Base-by-base conservation (phyloP, 2,888 invertebrate species). In the Cephus sareptanus region DNA sequence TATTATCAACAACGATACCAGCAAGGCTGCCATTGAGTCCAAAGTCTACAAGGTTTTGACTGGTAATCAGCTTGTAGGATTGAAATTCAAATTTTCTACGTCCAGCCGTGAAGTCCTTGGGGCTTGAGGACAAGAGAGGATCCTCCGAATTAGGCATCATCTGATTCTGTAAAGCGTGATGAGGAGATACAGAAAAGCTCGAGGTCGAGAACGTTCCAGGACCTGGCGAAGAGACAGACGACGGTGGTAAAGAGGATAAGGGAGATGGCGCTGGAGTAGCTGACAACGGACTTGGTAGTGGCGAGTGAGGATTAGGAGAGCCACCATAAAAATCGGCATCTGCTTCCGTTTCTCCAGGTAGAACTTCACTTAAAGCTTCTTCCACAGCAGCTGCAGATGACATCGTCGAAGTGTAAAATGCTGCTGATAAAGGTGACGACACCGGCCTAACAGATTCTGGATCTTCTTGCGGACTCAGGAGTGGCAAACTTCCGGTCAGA, bases 101-200 rank as follows among this genome's bases (percentile, higher is more conserved):
- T 1, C 87, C 88, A 13, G 86, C 86, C 2, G 93, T 91, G 87
- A 97, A 97, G 88, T 97, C 97, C 81, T 96, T 95, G 0, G 97
- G 96, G 84, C 95, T 96, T 79, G 97, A 97, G 0, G 97, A 97
- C 31, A 97, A 91, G 4, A 97, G 91, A 0, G 97, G 97, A 90
- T 97, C 97, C 87, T 97, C 97, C 0, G 97, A 97, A 89, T 97
- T 97, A 15, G 97, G 95, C 96, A 97, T 96, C 94, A 97, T 97
- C 87, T 96, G 95, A 6, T 95, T 95, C 82, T 96, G 95, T 12
- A 96, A 92, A 0, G 94, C 93, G 90, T 92, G 83, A 91, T 92
- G 87, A 79, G 92, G 89, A 74, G 90, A 92, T 80, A 89, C 91
- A 69, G 89, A 92, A 77, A 92, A 92, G 33, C 86, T 90, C 3